Conservation (phyloP, 2,113 vertebrate species). For the Cebidichthys violaceus region DNA sequence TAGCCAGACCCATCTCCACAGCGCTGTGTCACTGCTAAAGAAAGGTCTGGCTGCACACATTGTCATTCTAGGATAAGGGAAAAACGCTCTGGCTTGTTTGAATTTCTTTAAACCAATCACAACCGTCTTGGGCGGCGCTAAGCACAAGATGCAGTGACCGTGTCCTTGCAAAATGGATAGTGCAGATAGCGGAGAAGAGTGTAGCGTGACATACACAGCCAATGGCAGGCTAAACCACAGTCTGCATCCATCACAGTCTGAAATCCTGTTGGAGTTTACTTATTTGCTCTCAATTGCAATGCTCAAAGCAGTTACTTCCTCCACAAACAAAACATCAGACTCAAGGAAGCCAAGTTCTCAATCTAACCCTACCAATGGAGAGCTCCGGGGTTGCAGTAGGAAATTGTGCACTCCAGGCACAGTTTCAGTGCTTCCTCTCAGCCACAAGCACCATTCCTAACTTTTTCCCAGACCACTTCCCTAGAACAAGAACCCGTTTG, state of each 20-base stretch:
- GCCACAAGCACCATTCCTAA: slow-evolving; percentile 48
- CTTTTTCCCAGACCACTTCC: slow-evolving; percentile 60
- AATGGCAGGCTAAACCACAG: background rate
- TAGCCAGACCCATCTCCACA: background rate
- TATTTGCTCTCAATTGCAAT: slow-evolving; percentile 1
- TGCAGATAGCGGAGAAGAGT: background rate
- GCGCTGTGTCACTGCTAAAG: background rate
- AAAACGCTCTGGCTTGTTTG: background rate
- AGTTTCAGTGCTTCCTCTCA: slow-evolving; percentile 44
- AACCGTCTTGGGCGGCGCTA: background rate
- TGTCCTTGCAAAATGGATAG: background rate
- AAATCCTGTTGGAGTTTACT: background rate
- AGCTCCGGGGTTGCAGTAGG: slow-evolving; percentile 23
- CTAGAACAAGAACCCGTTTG: slow-evolving; percentile 41
- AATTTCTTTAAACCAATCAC: background rate
- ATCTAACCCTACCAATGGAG: slow-evolving; percentile 14
- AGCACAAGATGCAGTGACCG: background rate
- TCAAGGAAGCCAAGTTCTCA: background rate
- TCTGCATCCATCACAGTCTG: background rate
- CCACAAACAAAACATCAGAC: slow-evolving; percentile 26
- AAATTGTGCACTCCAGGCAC: slow-evolving; percentile 32
- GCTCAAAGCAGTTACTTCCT: slow-evolving; percentile 9
- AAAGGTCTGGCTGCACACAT: too few species aligned
- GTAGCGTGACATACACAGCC: background rate
- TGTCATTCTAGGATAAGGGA: too few species aligned